These are phyloP conservation scores for Taenaris catops DNA, from an alignment of 2,888 invertebrate genomes.

Conservation along the genomic window DNA sequence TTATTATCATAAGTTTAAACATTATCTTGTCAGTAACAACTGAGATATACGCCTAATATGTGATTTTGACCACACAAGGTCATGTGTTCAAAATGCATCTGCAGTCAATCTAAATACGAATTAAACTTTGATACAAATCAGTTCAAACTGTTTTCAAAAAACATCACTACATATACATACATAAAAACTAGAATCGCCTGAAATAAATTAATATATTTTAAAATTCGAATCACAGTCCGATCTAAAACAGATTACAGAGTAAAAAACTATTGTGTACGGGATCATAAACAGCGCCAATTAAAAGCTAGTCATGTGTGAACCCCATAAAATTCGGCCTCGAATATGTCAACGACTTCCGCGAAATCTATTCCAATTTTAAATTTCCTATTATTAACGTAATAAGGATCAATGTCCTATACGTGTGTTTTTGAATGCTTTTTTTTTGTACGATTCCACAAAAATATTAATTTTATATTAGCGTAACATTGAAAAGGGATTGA, in stretches of 20 bases:
- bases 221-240: constrained; percentile 34
- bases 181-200: constrained; percentile 15
- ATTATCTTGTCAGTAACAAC: constrained; percentile 1
- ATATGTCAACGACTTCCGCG: constrained; percentile 39
- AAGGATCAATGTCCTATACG: constrained; percentile 32
- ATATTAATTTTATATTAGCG: constrained; percentile 74
- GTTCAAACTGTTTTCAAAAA: background rate
- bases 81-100: constrained; percentile 33
- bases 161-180: background rate
- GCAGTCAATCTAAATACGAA: constrained; percentile 22
- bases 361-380: constrained; percentile 23
- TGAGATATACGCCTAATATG: background rate
- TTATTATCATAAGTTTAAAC: no score
- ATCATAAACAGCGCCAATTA: constrained; percentile 46
- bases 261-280: constrained; percentile 28
- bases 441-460: constrained; percentile 36
- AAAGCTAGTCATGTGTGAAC: constrained; percentile 50
- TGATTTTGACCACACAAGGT: constrained; percentile 46
- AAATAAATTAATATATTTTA: constrained; percentile 4
- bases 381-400: constrained; percentile 22
- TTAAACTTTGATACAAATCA: constrained; percentile 12
- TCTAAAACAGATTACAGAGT: constrained; percentile 40
- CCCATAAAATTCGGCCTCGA: constrained; percentile 43
- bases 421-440: constrained; percentile 27
- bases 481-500: constrained; percentile 69